A percentile compares a stretch with the other conserved stretches of the same genome.
Evolutionary conservation across 2,113 vertebrate species (phyloP).

Genomic region (Siniperca knerii): DNA sequence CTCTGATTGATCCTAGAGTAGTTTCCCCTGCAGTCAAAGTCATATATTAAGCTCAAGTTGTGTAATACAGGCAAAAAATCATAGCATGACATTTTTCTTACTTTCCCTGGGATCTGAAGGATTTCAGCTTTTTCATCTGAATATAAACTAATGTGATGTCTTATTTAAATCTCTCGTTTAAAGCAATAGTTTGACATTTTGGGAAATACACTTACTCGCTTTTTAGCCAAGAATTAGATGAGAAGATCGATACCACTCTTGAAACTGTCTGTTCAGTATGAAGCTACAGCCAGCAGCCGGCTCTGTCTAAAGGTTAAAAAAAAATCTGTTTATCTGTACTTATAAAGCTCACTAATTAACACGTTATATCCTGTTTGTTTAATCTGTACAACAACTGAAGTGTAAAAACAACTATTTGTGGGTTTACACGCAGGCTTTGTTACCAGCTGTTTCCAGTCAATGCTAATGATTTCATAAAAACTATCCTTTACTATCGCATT

Average conservation of each 20-base stretch:
- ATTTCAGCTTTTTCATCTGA: neutral
- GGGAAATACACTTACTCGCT: too few relatives aligned
- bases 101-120: neutral
- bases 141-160: neutral
- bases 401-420: neutral
- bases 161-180: neutral
- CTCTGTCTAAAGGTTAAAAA: neutral
- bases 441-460: neutral
- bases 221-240: neutral
- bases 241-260: neutral
- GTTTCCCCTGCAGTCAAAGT: slow-evolving; percentile 13
- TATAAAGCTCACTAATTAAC: neutral
- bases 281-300: neutral
- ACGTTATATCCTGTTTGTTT: neutral
- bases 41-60: neutral
- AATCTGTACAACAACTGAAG: neutral
- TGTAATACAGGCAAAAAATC: slow-evolving; percentile 1
- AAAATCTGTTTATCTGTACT: neutral
- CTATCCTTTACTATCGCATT: neutral
- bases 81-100: neutral
- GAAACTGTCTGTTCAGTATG: neutral
- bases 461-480: slow-evolving; percentile 3
- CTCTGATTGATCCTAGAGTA: slow-evolving; percentile 21
- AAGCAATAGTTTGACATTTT: neutral
- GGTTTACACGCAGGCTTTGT: neutral